These are phyloP conservation scores for Lemur catta DNA, from an alignment of 2,797 vertebrate genomes.

Conservation along the genomic window DNA sequence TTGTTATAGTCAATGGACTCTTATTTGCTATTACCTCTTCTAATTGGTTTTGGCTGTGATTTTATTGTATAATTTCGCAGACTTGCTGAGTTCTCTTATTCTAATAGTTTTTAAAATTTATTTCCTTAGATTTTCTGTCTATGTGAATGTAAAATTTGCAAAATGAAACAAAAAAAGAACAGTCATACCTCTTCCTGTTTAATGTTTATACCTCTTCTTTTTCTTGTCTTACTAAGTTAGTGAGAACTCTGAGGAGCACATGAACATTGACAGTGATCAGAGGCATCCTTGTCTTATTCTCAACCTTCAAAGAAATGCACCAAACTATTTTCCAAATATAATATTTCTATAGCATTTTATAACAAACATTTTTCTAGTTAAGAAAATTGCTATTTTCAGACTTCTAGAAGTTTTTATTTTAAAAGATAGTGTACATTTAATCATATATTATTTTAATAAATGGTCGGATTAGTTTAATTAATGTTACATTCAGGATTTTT, in stretches of 20 bases:
- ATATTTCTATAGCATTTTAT: background rate
- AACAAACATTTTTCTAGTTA: background rate
- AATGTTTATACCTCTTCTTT: background rate
- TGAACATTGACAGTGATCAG: background rate
- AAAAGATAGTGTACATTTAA: background rate
- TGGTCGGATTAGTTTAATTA: background rate
- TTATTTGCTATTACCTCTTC: background rate
- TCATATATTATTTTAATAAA: background rate
- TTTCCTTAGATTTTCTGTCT: background rate
- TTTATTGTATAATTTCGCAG: constrained; percentile 17
- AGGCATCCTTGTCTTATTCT: background rate
- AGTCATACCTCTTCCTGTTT: background rate
- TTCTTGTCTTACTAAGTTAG: background rate
- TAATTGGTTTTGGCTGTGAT: background rate
- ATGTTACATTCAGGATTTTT: background rate
- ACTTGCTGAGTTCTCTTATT: background rate
- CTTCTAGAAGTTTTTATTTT: background rate
- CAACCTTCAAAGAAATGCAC: background rate
- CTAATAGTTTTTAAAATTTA: background rate
- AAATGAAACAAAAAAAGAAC: background rate
- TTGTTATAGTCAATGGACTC: background rate
- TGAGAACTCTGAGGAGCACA: background rate
- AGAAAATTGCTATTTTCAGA: background rate
- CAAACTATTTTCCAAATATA: background rate
- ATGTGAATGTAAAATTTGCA: background rate